phyloP scores from a whole-genome alignment of 2,113 vertebrate genomes.

The Silurus asotus region DNA sequence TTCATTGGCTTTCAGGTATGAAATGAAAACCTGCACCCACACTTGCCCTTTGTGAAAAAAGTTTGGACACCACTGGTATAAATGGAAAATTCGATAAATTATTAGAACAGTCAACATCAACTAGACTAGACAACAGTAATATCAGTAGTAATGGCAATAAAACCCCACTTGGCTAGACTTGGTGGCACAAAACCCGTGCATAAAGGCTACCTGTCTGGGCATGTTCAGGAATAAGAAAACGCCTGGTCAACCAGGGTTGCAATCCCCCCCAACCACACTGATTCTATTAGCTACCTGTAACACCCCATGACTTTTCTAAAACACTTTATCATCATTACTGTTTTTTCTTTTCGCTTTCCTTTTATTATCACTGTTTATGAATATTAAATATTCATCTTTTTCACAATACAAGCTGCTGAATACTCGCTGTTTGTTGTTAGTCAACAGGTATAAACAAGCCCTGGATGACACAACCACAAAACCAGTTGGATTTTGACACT shows the following conservation, averaged over 20 bases:
- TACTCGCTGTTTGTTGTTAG: not conserved
- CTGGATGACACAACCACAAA: not conserved
- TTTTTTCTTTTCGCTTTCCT: not conserved
- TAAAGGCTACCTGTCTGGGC: not conserved
- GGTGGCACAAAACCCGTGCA: not conserved
- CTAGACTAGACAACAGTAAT: too few species aligned
- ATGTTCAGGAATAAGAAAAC: not conserved
- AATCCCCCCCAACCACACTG: not conserved
- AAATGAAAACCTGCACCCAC: too few species aligned
- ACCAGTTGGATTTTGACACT: constrained; percentile 15
- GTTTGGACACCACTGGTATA: too few species aligned
- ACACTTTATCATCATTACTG: not conserved
- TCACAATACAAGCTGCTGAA: not conserved
- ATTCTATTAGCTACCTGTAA: not conserved
- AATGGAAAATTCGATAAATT: too few species aligned
- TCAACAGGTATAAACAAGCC: not conserved
- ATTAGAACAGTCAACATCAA: too few species aligned
- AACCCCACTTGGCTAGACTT: not conserved
- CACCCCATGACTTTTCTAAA: not conserved
- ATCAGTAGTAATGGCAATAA: not conserved
- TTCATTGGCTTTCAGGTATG: too few species aligned
- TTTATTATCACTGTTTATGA: not conserved
- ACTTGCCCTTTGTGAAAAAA: too few species aligned
- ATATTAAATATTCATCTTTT: not conserved
- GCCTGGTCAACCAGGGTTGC: not conserved